Percentiles rank a stretch among this genome's conserved stretches.
These are phyloP conservation scores for Elgaria multicarinata DNA, from an alignment of 2,113 vertebrate genomes.

Conservation along the genomic window DNA sequence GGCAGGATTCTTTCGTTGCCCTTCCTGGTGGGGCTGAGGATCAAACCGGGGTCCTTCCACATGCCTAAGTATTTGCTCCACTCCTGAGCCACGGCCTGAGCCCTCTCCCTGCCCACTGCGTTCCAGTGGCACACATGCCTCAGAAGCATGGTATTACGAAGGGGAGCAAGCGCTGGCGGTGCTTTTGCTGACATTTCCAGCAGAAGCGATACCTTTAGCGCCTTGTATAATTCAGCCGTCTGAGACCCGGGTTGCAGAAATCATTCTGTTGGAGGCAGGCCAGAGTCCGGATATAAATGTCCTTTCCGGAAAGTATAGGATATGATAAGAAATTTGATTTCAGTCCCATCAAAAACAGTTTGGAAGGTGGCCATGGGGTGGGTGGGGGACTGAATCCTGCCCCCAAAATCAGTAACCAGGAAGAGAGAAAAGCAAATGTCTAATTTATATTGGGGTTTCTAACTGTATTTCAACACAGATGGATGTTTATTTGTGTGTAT, in stretches of 20 bases:
- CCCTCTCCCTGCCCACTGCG: too few relatives aligned
- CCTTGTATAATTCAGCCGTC: not conserved
- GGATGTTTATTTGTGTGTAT: not conserved
- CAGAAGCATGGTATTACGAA: too few relatives aligned
- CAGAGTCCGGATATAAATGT: too few relatives aligned
- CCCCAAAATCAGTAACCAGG: not conserved
- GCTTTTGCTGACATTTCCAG: not conserved
- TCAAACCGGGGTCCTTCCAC: too few relatives aligned
- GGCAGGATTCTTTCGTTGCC: too few relatives aligned
- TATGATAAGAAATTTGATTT: not conserved
- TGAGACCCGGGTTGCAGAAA: not conserved
- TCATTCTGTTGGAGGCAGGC: not conserved
- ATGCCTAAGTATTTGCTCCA: too few relatives aligned
- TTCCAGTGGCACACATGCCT: too few relatives aligned
- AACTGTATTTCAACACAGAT: not conserved
- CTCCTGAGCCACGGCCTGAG: too few relatives aligned
- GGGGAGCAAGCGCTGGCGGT: too few relatives aligned
- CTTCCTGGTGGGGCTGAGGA: too few relatives aligned
- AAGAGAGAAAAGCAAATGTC: conserved; percentile 29
- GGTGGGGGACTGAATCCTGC: not conserved
- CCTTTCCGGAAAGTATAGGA: not conserved
- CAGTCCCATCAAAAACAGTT: not conserved
- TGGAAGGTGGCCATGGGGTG: conserved; percentile 31
- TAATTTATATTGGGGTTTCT: not conserved
- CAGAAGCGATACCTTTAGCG: too few relatives aligned